A percentile compares a stretch with the other conserved stretches of the same genome.
Evolutionary conservation across 2,113 vertebrate genomes (phyloP).

Genomic region (Otolemur garnettii): DNA sequence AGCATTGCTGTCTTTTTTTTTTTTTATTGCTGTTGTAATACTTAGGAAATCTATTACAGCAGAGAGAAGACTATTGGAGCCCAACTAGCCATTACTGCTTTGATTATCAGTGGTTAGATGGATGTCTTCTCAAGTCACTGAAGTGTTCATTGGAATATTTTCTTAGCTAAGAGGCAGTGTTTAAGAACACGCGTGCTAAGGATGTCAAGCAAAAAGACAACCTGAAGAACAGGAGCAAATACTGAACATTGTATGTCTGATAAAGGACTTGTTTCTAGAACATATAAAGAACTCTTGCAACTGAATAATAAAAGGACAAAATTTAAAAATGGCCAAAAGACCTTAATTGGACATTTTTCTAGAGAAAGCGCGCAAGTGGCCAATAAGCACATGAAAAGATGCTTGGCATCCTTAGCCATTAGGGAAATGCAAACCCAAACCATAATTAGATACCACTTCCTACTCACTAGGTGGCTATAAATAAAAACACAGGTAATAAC

Average conservation of each 20-base stretch:
- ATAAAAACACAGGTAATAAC: background rate
- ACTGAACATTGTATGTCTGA: background rate
- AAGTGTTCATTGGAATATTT: constrained; percentile 21
- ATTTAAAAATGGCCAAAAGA: background rate
- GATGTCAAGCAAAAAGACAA: background rate
- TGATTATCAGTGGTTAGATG: background rate
- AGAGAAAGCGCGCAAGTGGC: background rate
- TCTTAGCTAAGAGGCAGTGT: background rate
- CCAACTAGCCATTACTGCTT: background rate
- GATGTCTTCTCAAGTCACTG: background rate
- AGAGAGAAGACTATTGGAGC: background rate
- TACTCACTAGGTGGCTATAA: background rate
- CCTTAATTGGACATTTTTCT: background rate
- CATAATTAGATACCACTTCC: background rate
- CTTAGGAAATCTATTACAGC: background rate
- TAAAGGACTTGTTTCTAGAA: background rate
- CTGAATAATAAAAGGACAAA: background rate
- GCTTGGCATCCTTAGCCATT: background rate
- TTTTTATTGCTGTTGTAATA: background rate
- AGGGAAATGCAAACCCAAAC: background rate
- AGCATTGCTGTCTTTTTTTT: background rate
- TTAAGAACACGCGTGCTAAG: background rate
- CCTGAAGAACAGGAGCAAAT: background rate
- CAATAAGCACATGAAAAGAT: background rate
- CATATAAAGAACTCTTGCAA: background rate